phyloP scores from a whole-genome alignment of 2,888 invertebrate species.

The Willowsia nigromaculata region DNA sequence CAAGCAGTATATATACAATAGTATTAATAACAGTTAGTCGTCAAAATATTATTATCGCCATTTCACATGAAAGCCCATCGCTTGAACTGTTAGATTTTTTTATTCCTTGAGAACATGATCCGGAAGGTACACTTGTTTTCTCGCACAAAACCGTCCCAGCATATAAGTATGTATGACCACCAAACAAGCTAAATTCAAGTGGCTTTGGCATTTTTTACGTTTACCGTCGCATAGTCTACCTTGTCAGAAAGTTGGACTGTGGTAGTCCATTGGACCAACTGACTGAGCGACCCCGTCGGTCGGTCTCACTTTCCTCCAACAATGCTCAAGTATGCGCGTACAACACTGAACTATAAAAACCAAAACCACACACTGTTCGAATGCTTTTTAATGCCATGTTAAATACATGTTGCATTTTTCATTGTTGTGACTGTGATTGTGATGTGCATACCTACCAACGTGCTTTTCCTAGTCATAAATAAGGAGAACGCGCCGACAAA shows the following conservation, averaged over 20 bases:
- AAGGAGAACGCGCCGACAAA: slow-evolving; percentile 61
- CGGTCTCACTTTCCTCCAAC: slow-evolving; percentile 48
- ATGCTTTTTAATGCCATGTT: not conserved
- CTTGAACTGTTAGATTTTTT: not conserved
- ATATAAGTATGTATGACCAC: slow-evolving; percentile 22
- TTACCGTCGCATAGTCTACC: not conserved
- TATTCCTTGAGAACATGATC: slow-evolving; percentile 18
- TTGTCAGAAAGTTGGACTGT: not conserved
- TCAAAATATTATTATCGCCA: slow-evolving; percentile 36
- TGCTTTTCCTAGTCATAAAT: slow-evolving; percentile 45
- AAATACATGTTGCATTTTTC: slow-evolving; percentile 13
- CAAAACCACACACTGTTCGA: not conserved
- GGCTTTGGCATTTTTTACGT: not conserved
- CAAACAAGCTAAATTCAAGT: not conserved
- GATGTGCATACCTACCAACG: slow-evolving; percentile 27
- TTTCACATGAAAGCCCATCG: slow-evolving; percentile 46
- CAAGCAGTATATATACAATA: not conserved
- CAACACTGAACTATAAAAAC: not conserved
- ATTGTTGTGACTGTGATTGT: not conserved
- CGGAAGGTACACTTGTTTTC: slow-evolving; percentile 64
- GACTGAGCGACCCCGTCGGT: not conserved
- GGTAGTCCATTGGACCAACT: not conserved
- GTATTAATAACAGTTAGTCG: not conserved
- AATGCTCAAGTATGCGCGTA: not conserved
- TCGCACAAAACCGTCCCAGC: not conserved